phyloP scores from a whole-genome alignment of 1,140 invertebrate species.

The Pogonognathellus flavescens region DNA sequence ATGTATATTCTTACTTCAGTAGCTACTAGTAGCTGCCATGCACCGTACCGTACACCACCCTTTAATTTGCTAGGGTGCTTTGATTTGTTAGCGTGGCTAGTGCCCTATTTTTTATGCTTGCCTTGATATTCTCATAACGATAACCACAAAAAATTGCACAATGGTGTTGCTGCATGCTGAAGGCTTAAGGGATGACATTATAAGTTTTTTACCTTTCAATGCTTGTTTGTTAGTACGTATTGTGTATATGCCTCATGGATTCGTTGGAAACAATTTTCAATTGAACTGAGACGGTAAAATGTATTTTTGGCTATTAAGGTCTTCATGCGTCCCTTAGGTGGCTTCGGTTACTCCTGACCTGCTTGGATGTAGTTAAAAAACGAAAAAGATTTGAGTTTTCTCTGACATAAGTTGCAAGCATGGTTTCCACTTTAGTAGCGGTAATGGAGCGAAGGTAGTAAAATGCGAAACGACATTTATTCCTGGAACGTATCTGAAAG shows the following conservation, averaged over 20 bases:
- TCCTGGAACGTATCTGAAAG: no score
- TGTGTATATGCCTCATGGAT: not conserved
- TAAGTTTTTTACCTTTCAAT: constrained; percentile 30
- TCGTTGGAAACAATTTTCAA: not conserved
- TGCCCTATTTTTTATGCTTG: constrained; percentile 60
- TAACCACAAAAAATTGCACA: constrained; percentile 66
- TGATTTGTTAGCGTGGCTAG: constrained; percentile 11
- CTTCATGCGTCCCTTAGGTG: not conserved
- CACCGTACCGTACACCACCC: not conserved
- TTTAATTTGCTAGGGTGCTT: constrained; percentile 45
- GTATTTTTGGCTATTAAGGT: constrained; percentile 26
- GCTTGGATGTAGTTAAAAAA: constrained; percentile 6
- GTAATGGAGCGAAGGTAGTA: no score
- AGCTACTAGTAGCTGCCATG: not conserved
- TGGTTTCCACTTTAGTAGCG: not conserved
- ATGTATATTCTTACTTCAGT: no score
- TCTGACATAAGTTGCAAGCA: constrained; percentile 7
- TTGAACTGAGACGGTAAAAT: not conserved
- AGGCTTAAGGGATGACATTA: not conserved
- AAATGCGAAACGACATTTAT: no score
- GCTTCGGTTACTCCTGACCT: not conserved
- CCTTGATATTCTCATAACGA: constrained; percentile 43
- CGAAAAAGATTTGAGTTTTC: constrained; percentile 25
- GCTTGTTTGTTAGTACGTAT: not conserved
- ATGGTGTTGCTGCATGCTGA: constrained; percentile 23